Evolutionary conservation across 2,888 invertebrate genomes (phyloP), one percentile per base, ranked within the genome.

Genomic region (Pogonocherus hispidulus): DNA sequence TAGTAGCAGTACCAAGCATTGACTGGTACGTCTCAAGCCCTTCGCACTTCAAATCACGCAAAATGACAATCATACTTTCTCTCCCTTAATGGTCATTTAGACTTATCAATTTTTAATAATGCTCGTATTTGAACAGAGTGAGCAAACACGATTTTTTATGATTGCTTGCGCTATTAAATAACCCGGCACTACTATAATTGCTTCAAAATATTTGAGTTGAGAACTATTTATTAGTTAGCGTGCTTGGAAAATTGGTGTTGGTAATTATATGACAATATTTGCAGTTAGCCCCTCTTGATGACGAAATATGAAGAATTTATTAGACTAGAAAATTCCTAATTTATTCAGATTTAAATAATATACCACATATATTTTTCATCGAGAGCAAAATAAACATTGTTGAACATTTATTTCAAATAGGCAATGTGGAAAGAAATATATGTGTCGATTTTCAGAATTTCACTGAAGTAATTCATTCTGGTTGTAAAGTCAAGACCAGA

Each of bases 11-110:
- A 70, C 67, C 74, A 72, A 76, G 78, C 75, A 80, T 80, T 65
- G 70, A 67, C 76, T 80, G 80, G 80, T 78, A 81, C 81, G 77
- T 70, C 51, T 56, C 20, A 52, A 52, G 63, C 67, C 69, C 62
- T 73, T 73, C 55, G 49, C 66, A 60, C 68, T 69, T 72, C 67
- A 72, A 78, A 77, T 80, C 82, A 82, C 82, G 82, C 82, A 75
- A 82, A 80, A 79, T 77, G 79, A 80, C 81, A 82, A 81, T 82
- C 81, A 82, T 76, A 78, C 72, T 78, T 79, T 81, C 79, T 79
- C 78, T 79, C 79, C 78, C 78, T 76, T 80, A 80, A 82, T 81
- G 80, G 75, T 78, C 79, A 78, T 82, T 80, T 82, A 78, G 71
- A 67, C 69, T 69, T 77, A 79, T 80, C 74, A 78, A 79, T 79